phyloP scores from a whole-genome alignment of 2,888 invertebrate genomes.

The Caenorhabditis sulstoni region DNA sequence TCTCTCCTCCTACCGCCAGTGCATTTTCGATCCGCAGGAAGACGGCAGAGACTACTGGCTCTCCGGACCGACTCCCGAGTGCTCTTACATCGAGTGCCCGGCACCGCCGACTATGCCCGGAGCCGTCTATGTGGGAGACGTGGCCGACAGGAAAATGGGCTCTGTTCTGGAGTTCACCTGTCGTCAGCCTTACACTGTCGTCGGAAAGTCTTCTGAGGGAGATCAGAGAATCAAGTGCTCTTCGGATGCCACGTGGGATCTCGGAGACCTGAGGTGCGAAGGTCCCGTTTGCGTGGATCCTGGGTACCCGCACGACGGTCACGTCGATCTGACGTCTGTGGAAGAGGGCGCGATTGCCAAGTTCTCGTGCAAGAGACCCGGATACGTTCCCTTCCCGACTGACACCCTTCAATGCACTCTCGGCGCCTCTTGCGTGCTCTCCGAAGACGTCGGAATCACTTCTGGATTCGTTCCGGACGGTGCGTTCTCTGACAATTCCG shows the following conservation, averaged over 20 bases:
- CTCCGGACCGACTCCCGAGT: slow-evolving; percentile 76
- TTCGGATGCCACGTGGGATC: slow-evolving; percentile 95
- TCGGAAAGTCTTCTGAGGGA: slow-evolving; percentile 92
- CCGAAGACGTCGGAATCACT: slow-evolving; percentile 91
- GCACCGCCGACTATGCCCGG: slow-evolving; percentile 92
- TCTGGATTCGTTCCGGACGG: slow-evolving; percentile 94
- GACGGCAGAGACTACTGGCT: slow-evolving; percentile 81
- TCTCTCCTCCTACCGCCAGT: slow-evolving; percentile 91
- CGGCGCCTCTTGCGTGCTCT: slow-evolving; percentile 94
- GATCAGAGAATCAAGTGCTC: slow-evolving; percentile 93
- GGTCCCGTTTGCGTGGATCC: slow-evolving; percentile 97
- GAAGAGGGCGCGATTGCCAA: slow-evolving; percentile 89
- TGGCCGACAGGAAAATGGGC: slow-evolving; percentile 84
- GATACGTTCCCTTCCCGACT: slow-evolving; percentile 76
- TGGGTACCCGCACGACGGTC: slow-evolving; percentile 93
- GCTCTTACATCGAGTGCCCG: slow-evolving; percentile 87
- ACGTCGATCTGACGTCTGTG: slow-evolving; percentile 87
- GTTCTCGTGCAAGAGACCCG: slow-evolving; percentile 92
- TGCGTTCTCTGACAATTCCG: slow-evolving; percentile 89
- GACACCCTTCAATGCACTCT: slow-evolving; percentile 75
- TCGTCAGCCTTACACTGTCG: slow-evolving; percentile 91
- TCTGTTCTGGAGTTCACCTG: slow-evolving; percentile 96
- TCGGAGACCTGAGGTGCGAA: slow-evolving; percentile 94
- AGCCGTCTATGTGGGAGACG: slow-evolving; percentile 87
- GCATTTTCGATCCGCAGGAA: slow-evolving; percentile 94